phyloP scores from a whole-genome alignment of 2,113 vertebrate genomes.

The Puma concolor region DNA sequence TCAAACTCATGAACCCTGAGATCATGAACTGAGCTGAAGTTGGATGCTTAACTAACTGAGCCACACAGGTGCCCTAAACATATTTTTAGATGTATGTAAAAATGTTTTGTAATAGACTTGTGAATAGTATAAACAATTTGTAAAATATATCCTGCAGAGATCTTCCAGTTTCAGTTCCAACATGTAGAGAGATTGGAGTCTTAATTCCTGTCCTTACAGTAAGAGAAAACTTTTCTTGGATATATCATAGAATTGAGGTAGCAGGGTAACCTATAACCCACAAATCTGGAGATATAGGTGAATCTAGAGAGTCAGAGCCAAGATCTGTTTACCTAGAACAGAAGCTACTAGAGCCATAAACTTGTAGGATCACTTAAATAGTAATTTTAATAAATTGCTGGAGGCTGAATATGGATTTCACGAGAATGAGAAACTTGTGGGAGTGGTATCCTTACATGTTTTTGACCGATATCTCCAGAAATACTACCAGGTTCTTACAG shows the following conservation, averaged over 20 bases:
- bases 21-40: too few relatives aligned
- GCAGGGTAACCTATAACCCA: background rate
- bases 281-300: background rate
- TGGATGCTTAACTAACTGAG: too few relatives aligned
- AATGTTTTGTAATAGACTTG: conserved; percentile 11
- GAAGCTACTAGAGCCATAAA: background rate
- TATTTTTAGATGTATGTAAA: background rate
- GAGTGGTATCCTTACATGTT: background rate
- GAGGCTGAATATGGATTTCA: background rate
- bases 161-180: background rate
- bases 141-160: background rate
- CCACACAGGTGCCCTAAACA: background rate
- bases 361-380: background rate
- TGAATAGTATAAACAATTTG: background rate
- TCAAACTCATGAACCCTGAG: too few relatives aligned
- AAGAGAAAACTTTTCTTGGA: background rate
- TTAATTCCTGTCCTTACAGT: background rate
- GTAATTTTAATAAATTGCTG: background rate
- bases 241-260: background rate
- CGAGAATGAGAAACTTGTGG: background rate
- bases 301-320: background rate
- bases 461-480: background rate
- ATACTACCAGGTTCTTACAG: background rate
- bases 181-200: background rate
- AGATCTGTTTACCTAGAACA: background rate